Conservation (phyloP, 2,888 invertebrate species). For the Tenthredo livida region DNA sequence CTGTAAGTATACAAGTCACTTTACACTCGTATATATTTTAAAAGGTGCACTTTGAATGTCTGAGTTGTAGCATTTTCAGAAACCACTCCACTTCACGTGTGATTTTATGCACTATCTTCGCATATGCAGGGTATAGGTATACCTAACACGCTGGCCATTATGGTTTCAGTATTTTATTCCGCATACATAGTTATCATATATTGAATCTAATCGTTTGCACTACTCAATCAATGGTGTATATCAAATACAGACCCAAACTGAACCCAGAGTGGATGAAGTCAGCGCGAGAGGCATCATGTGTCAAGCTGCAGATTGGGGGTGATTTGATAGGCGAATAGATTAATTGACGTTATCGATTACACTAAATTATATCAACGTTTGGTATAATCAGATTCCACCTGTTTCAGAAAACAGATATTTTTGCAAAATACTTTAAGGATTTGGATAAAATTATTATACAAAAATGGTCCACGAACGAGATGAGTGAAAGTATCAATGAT, state of each 20-base stretch:
- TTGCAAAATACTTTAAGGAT: background rate
- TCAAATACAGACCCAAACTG: background rate
- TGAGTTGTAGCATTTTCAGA: background rate
- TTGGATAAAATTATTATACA: background rate
- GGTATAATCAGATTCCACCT: background rate
- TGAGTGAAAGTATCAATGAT: background rate
- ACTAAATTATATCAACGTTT: background rate
- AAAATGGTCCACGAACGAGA: background rate
- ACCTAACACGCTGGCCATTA: background rate
- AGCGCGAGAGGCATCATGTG: background rate
- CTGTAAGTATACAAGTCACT: background rate
- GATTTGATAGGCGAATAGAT: background rate
- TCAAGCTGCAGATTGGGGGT: background rate
- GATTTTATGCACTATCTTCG: background rate
- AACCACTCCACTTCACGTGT: constrained; percentile 15
- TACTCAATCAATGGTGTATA: background rate
- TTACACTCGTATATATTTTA: background rate
- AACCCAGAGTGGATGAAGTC: background rate
- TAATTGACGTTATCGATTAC: background rate
- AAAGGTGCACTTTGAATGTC: constrained; percentile 32
- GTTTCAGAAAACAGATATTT: background rate
- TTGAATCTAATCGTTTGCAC: background rate
- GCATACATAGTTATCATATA: background rate
- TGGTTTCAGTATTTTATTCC: background rate
- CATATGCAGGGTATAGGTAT: background rate